Conservation (phyloP, 1,140 invertebrate species). For the Geopemphigus sp. region DNA sequence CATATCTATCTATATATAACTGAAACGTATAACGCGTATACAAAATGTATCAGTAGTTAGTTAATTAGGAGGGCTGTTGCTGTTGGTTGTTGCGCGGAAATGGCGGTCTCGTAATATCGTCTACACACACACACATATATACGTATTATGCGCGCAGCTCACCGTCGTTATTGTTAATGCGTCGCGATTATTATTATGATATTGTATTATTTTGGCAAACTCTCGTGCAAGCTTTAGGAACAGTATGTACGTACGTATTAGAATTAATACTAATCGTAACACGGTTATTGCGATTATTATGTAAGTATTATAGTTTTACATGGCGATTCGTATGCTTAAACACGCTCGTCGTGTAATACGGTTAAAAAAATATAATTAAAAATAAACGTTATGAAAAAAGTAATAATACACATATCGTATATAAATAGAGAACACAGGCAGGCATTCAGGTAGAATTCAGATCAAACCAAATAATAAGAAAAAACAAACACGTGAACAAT, state of each 20-base stretch:
- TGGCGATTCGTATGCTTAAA: constrained; percentile 18
- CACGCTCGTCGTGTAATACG: not conserved
- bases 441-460: constrained; percentile 48
- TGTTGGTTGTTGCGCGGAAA: constrained; percentile 6
- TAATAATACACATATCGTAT: not conserved
- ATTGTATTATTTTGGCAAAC: not conserved
- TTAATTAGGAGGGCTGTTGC: constrained; percentile 10
- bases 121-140: not conserved
- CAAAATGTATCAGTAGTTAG: constrained; percentile 39
- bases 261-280: no score
- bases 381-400: constrained; percentile 22
- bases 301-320: constrained; percentile 5
- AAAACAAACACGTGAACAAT: constrained; percentile 45
- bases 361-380: constrained; percentile 29
- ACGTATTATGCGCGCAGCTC: no score
- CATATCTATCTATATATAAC: no score
- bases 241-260: constrained; percentile 16
- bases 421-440: constrained; percentile 43
- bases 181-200: constrained; percentile 12
- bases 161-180: constrained; percentile 17
- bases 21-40: not conserved
- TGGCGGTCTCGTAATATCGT: not conserved
- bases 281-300: no score
- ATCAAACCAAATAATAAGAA: constrained; percentile 47
- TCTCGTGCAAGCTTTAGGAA: constrained; percentile 39